These are phyloP conservation scores for Polyodon spathula DNA, from an alignment of 2,113 vertebrate genomes.

Conservation along the genomic window DNA sequence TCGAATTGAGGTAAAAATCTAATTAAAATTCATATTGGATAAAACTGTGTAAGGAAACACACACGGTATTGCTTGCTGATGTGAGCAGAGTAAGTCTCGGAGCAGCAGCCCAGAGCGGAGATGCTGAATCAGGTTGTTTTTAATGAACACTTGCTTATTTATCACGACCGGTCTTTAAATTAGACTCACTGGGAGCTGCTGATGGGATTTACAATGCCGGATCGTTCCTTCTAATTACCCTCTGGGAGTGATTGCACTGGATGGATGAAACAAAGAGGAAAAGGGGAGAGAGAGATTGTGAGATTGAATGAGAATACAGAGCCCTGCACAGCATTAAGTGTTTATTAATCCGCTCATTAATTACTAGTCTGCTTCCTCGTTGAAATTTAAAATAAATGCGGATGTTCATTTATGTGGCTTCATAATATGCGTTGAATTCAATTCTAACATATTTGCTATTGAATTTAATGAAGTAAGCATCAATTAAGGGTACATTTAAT, in stretches of 20 bases:
- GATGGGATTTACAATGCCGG: conserved; percentile 14
- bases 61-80: conserved; percentile 1
- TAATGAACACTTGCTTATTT: conserved; percentile 59
- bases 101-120: conserved; percentile 26
- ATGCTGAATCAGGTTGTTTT: conserved; percentile 61
- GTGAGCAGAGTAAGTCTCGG: conserved; percentile 13
- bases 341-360: no score
- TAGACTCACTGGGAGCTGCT: conserved; percentile 20
- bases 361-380: no score
- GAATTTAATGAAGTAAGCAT: no score
- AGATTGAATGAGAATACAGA: neutral
- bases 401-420: no score
- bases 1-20: no score
- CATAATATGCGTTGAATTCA: no score
- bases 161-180: conserved; percentile 49
- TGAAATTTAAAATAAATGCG: no score
- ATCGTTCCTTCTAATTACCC: conserved; percentile 35
- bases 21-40: no score
- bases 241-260: conserved; percentile 16
- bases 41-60: conserved; percentile 5
- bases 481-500: no score
- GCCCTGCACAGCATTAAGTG: no score
- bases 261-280: neutral
- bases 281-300: neutral
- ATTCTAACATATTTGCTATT: no score